phyloP scores from a whole-genome alignment of 2,888 invertebrate species.

The Hipparchia sbordonii region DNA sequence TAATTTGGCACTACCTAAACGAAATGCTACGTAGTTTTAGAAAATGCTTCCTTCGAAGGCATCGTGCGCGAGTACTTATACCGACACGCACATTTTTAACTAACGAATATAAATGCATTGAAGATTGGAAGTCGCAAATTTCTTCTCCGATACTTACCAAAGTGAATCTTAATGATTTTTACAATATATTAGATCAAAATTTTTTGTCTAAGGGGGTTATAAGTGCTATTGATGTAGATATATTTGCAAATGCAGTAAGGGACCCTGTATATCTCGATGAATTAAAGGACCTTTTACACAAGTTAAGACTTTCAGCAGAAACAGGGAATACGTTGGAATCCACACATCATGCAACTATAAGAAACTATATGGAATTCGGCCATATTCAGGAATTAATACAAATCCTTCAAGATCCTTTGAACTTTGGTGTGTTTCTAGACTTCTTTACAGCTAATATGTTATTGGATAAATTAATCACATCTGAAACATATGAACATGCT shows the following conservation, averaged over 20 bases:
- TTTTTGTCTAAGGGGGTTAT: constrained; percentile 84
- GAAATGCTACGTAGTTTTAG: constrained; percentile 37
- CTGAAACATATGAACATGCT: constrained; percentile 86
- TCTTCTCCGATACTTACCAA: constrained; percentile 84
- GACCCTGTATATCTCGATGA: constrained; percentile 85
- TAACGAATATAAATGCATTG: constrained; percentile 87
- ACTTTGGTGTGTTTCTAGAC: constrained; percentile 97
- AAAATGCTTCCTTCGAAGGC: constrained; percentile 24
- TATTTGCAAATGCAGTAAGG: constrained; percentile 88
- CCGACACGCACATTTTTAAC: constrained; percentile 69
- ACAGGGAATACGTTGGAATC: constrained; percentile 89
- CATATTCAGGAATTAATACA: constrained; percentile 86
- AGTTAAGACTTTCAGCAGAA: constrained; percentile 88
- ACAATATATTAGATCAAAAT: constrained; percentile 86
- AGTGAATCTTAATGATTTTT: constrained; percentile 87
- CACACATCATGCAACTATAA: constrained; percentile 91
- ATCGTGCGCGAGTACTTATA: constrained; percentile 21
- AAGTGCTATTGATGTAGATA: constrained; percentile 91
- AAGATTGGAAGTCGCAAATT: constrained; percentile 87
- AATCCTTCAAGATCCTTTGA: constrained; percentile 90
- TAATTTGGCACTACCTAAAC: neutral
- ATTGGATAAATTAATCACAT: constrained; percentile 89
- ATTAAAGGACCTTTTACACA: constrained; percentile 87
- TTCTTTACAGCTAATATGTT: constrained; percentile 89
- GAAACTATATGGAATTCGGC: constrained; percentile 81